A percentile compares a stretch with the other conserved stretches of the same genome.
Evolutionary conservation across 2,888 invertebrate genomes (phyloP).

Genomic region (Lamellibrachia satsuma): DNA sequence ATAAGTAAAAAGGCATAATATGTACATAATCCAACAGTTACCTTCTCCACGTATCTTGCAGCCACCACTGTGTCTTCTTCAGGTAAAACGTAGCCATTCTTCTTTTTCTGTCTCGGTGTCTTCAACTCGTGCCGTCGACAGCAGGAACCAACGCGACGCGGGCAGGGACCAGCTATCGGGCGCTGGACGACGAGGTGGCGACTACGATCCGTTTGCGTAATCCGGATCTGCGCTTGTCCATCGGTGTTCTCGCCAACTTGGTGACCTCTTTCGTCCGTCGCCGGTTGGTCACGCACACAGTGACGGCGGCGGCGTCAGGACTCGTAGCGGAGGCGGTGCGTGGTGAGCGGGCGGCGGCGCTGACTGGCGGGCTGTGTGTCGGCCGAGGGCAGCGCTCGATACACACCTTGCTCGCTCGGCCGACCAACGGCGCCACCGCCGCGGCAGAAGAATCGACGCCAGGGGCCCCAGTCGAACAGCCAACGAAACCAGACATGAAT

Average conservation of each 20-base stretch:
- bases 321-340: neutral
- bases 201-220: neutral
- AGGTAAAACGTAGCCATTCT: conserved; percentile 27
- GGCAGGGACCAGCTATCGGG: neutral
- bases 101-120: neutral
- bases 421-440: neutral
- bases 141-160: neutral
- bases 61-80: conserved; percentile 26
- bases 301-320: neutral
- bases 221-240: neutral
- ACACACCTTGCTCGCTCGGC: conserved; percentile 13
- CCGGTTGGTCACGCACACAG: neutral
- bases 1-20: neutral
- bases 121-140: neutral
- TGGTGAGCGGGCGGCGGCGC: neutral
- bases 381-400: conserved; percentile 1
- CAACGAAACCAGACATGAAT: neutral
- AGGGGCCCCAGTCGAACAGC: neutral
- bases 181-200: neutral
- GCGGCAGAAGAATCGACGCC: neutral
- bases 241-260: neutral
- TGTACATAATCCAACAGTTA: neutral
- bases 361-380: neutral
- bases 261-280: neutral
- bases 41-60: conserved; percentile 28